Percentiles rank a stretch among this genome's conserved stretches.
Conservation (phyloP, 2,888 invertebrate genomes). For the Dascillus cervinus region DNA sequence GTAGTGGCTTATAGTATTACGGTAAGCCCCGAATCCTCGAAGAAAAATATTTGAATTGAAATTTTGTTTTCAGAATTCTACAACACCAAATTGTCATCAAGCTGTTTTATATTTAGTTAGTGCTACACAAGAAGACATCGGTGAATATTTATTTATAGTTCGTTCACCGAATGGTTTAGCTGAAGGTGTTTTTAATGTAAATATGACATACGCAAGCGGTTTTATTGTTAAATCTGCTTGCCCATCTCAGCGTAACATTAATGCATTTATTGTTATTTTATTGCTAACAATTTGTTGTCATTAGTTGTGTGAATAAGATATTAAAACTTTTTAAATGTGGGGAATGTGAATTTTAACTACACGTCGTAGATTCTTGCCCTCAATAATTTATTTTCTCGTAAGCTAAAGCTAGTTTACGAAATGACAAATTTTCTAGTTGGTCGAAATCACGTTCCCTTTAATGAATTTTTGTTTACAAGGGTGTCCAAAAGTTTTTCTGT, state of each 20-base stretch:
- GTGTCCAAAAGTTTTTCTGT: too few relatives aligned
- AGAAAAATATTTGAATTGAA: not conserved
- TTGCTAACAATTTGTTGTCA: slow-evolving; percentile 33
- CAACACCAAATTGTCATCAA: slow-evolving; percentile 51
- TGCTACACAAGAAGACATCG: slow-evolving; percentile 51
- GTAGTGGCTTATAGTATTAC: slow-evolving; percentile 48
- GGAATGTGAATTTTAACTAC: too few relatives aligned
- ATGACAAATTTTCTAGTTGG: too few relatives aligned
- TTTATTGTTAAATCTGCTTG: slow-evolving; percentile 31
- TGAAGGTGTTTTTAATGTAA: slow-evolving; percentile 55
- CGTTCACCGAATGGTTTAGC: slow-evolving; percentile 55
- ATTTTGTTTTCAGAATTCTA: slow-evolving; percentile 45
- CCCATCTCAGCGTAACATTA: slow-evolving; percentile 31
- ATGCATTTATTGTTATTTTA: slow-evolving; percentile 37
- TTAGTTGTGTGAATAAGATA: slow-evolving; percentile 30
- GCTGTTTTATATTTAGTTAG: slow-evolving; percentile 51
- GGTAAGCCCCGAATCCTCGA: slow-evolving; percentile 33
- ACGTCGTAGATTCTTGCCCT: too few relatives aligned
- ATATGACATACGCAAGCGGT: slow-evolving; percentile 49
- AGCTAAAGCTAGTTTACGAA: too few relatives aligned
- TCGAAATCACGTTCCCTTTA: too few relatives aligned
- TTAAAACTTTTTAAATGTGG: slow-evolving; percentile 10
- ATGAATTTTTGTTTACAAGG: too few relatives aligned
- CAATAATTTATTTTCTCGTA: too few relatives aligned
- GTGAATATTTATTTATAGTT: slow-evolving; percentile 57